A percentile compares a stretch with the other conserved stretches of the same genome.
Evolutionary conservation across 2,888 invertebrate species (phyloP).

Genomic region (Drosophila nigricruria): DNA sequence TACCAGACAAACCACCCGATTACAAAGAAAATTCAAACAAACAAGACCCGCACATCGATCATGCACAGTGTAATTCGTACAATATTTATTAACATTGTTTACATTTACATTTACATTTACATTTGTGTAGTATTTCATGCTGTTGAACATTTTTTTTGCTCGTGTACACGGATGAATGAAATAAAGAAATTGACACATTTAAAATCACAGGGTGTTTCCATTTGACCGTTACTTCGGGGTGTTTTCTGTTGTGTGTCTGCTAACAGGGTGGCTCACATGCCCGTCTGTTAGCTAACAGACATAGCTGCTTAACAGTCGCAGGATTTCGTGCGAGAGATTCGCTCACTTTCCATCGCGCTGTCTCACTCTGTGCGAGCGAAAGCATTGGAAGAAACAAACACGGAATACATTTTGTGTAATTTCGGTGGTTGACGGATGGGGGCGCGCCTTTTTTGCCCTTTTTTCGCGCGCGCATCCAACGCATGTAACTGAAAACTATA

Average conservation of each 20-base stretch:
- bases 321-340: conserved; percentile 19
- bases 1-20: conserved; percentile 34
- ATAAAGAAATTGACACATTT: conserved; percentile 77
- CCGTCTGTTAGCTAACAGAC: conserved; percentile 28
- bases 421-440: conserved; percentile 64
- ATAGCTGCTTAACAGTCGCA: conserved; percentile 17
- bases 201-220: conserved; percentile 21
- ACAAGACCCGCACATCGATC: conserved; percentile 32
- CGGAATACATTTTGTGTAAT: conserved; percentile 66
- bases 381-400: conserved; percentile 45
- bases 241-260: background rate
- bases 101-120: conserved; percentile 47
- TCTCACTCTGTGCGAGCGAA: background rate
- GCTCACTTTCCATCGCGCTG: conserved; percentile 11
- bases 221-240: conserved; percentile 19
- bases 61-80: conserved; percentile 56
- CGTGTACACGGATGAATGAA: conserved; percentile 72
- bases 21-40: conserved; percentile 8
- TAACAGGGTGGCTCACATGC: conserved; percentile 25
- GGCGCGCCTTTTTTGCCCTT: conserved; percentile 64
- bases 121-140: conserved; percentile 66
- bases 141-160: conserved; percentile 65
- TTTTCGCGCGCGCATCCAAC: conserved; percentile 64
- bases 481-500: conserved; percentile 76
- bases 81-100: conserved; percentile 76